These are phyloP conservation scores for Allobates femoralis DNA, from an alignment of 2,797 vertebrate species.

Conservation along the genomic window DNA sequence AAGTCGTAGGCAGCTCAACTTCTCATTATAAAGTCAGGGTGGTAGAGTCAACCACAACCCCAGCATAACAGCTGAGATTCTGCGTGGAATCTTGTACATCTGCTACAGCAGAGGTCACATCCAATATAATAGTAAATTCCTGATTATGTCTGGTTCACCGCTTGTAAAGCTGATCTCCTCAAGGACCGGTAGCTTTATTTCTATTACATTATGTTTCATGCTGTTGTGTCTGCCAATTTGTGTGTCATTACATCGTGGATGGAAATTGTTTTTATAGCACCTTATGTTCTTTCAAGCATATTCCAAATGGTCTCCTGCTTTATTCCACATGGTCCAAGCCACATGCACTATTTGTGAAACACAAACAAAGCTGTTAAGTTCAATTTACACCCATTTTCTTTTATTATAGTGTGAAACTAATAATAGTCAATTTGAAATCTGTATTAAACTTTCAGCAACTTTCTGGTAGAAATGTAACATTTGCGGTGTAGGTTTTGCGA, in stretches of 20 bases:
- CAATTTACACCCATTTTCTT: slow-evolving; percentile 23
- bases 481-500: background rate
- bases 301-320: slow-evolving; percentile 38
- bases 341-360: slow-evolving; percentile 26
- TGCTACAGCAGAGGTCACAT: slow-evolving; percentile 14
- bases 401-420: slow-evolving; percentile 16
- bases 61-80: background rate
- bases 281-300: slow-evolving; percentile 41
- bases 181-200: slow-evolving; percentile 19
- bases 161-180: slow-evolving; percentile 38
- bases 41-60: background rate
- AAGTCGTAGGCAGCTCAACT: slow-evolving; percentile 2
- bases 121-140: slow-evolving; percentile 45
- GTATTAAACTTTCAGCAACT: slow-evolving; percentile 9
- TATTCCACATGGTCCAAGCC: slow-evolving; percentile 34
- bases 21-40: background rate
- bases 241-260: slow-evolving; percentile 46
- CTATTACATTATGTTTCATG: slow-evolving; percentile 44
- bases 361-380: slow-evolving; percentile 46
- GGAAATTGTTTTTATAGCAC: slow-evolving; percentile 43
- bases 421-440: background rate
- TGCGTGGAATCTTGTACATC: background rate
- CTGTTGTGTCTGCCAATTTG: slow-evolving; percentile 48
- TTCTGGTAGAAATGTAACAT: background rate
- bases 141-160: slow-evolving; percentile 37